Base-by-base conservation (phyloP, 1,140 invertebrate species). In the Mycetomoellerius zeteki region DNA sequence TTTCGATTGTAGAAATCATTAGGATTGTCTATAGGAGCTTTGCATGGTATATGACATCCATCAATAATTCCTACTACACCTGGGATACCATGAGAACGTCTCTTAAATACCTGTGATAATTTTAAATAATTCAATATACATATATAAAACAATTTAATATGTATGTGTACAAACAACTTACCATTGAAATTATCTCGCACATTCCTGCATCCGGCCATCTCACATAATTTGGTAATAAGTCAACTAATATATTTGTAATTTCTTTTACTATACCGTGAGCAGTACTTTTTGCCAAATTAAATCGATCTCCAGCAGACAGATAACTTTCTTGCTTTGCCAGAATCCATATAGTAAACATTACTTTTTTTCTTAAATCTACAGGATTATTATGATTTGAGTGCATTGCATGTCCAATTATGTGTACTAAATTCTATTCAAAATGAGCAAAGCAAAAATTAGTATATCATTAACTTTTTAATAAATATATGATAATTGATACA, bases 351-450 rank as follows among this genome's bases (percentile, higher is more conserved):
- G 33, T 2, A 14, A 75, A 75, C 54, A 75, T 75, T 16, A 75
- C 27, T 58, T 58, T 75, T 8, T 75, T 75, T 24, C 54, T 75
- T 75, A 75, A 75, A 16, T 75, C n/a, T 8, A 24, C 54, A 58
- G 24, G n/a, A 37, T 75, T 24, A 19, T 75, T 58, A 24, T 10
- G 72, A 75, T 75, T 75, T 8, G 0, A 16, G 58, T n/a, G 30
- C 0, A 58, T 24, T 3, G 72, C 72, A 37, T 58, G 52, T 75
- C 72, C 54, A 58, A 75, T 75, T 75, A 75, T 4, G 7, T 75
- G 56, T 3, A 58, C 30, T 8, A 75, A 16, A 21, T 58, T n/a
- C 50, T 72, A 52, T 12, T 12, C 8, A 58, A 24, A 58, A 21
- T 56, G 47, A 37, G 37, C 7, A 37, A 37, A 37, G 37, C 37